Evolutionary conservation across 2,888 invertebrate genomes (phyloP).

Genomic region (Parochlus steinenii): DNA sequence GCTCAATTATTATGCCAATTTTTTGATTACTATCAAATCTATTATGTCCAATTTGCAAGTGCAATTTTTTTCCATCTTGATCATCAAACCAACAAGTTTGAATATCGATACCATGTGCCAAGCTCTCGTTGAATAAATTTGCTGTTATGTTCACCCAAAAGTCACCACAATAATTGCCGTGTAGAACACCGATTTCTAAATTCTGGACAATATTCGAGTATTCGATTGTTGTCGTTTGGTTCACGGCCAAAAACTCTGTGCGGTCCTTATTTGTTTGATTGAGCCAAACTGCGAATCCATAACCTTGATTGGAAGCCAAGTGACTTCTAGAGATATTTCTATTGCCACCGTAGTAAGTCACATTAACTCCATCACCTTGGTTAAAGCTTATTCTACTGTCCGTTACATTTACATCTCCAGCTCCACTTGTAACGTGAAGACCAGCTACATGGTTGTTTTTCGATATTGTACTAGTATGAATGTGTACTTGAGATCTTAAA

Average conservation of each 20-base stretch:
- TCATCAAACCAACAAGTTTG: conserved; percentile 62
- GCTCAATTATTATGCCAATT: conserved; percentile 60
- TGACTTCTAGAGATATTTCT: conserved; percentile 78
- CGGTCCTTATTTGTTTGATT: conserved; percentile 50
- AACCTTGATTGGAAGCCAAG: conserved; percentile 73
- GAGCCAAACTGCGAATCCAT: conserved; percentile 78
- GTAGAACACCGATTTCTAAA: conserved; percentile 69
- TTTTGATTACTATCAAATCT: conserved; percentile 59
- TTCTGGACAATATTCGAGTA: conserved; percentile 79
- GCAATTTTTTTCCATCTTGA: conserved; percentile 34
- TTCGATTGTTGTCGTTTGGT: conserved; percentile 74
- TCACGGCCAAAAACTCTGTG: conserved; percentile 59
- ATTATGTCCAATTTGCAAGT: conserved; percentile 73
- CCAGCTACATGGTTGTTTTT: conserved; percentile 85
- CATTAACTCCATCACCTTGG: conserved; percentile 85
- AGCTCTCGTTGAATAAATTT: conserved; percentile 70
- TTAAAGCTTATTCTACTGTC: conserved; percentile 80
- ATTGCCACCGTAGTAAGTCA: conserved; percentile 88
- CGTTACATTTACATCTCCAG: conserved; percentile 87
- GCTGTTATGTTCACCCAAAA: conserved; percentile 82
- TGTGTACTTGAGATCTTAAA: conserved; percentile 71
- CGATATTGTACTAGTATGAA: conserved; percentile 66
- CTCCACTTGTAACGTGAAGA: conserved; percentile 76
- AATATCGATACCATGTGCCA: conserved; percentile 62
- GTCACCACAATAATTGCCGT: conserved; percentile 84